Evolutionary conservation across 1,140 invertebrate genomes (phyloP), one percentile per base, ranked within the genome.

Genomic region (Bombus fervidus): DNA sequence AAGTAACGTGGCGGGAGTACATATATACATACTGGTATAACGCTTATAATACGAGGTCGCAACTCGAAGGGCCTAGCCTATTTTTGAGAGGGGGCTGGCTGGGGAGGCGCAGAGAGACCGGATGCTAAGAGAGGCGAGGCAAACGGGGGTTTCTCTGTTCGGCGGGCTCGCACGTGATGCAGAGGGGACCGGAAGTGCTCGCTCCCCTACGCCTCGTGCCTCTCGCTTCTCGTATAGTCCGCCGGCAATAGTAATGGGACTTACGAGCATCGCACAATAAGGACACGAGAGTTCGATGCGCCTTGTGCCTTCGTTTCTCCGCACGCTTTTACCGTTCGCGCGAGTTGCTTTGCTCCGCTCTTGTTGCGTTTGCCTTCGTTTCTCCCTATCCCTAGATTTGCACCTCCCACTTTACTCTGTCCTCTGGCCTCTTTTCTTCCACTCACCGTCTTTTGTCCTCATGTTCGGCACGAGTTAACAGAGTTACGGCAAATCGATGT

Each of bases 151-250:
- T 86, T 90, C 89, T 90, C 89, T 90, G 89, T 90, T 90, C 93
- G 93, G 91, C 92, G 92, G 92, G 92, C 94, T 94, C 93, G 94
- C 94, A 95, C 94, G 94, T 95, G 94, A 95, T 94, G 94, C 93
- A 92, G 92, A 94, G 89, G 94, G 94, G 94, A 94, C 94, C 94
- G 89, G 89, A 95, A 94, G 92, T 85, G 89, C 90, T 93, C 92
- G 88, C 92, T 92, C 90, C 92, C 93, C 91, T 92, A 87, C 91
- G 86, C 81, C 91, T 92, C 92, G 85, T 91, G 83, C 87, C 89
- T 87, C 83, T 89, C 83, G 85, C 86, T 87, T 88, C 81, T 79
- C 75, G 64, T 81, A 83, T 81, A 89, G 88, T 73, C 87, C 77
- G 73, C 77, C 87, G 78, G 88, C 89, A 90, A 90, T 90, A 90